phyloP scores from a whole-genome alignment of 2,797 vertebrate species.

The Rhyacichthys aspro region DNA sequence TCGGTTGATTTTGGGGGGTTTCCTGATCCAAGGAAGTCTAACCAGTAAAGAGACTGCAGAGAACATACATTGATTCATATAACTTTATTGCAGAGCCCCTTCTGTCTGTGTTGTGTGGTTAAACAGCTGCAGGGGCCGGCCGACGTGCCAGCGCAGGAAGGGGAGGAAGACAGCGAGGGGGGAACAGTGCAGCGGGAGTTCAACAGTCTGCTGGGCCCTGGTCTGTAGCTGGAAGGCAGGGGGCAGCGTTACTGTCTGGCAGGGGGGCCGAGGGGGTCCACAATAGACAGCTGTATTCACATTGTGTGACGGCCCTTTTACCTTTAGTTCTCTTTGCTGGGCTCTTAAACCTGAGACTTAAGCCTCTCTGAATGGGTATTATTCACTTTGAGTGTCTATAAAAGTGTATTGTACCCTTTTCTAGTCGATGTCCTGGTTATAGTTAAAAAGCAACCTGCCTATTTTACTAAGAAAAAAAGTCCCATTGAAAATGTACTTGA shows the following conservation, averaged over 20 bases:
- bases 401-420: conserved; percentile 37
- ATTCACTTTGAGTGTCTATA: conserved; percentile 51
- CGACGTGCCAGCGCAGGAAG: conserved; percentile 43
- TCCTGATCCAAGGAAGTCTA: background rate
- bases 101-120: conserved; percentile 53
- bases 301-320: conserved; percentile 51
- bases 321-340: conserved; percentile 49
- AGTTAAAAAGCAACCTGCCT: conserved; percentile 13
- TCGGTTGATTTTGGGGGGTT: background rate
- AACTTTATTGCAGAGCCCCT: background rate
- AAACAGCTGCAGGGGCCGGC: conserved; percentile 71
- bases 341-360: conserved; percentile 62
- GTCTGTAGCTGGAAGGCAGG: conserved; percentile 47
- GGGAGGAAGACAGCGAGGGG: background rate
- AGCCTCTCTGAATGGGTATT: conserved; percentile 49
- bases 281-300: conserved; percentile 77
- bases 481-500: background rate
- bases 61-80: too few species aligned
- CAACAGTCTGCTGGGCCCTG: conserved; percentile 54
- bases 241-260: conserved; percentile 43
- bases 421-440: conserved; percentile 2
- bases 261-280: conserved; percentile 25
- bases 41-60: background rate
- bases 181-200: conserved; percentile 39
- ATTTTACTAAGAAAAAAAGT: conserved; percentile 5